Evolutionary conservation across 1,140 invertebrate species (phyloP).

Genomic region (Drosophila teissieri): DNA sequence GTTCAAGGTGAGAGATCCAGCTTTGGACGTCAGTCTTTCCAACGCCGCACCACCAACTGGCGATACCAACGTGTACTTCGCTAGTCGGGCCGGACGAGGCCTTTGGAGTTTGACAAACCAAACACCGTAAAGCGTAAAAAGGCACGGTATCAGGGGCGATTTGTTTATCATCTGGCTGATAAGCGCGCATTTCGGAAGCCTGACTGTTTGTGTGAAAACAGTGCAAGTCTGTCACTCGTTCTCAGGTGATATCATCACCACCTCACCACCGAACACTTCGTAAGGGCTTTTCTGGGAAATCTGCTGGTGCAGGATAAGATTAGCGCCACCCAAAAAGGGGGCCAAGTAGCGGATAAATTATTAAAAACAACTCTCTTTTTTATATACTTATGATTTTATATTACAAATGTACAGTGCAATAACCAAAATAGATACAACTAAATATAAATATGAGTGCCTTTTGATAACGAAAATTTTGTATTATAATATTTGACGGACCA

Average conservation of each 20-base stretch:
- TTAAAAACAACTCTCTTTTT: neutral
- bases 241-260: slow-evolving; percentile 62
- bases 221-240: slow-evolving; percentile 51
- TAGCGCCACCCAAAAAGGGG: neutral
- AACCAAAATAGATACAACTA: neutral
- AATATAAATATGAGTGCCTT: neutral
- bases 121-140: slow-evolving; percentile 36
- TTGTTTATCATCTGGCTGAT: slow-evolving; percentile 47
- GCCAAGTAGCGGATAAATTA: neutral
- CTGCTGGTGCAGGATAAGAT: slow-evolving; percentile 38
- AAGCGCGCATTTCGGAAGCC: slow-evolving; percentile 31
- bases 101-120: slow-evolving; percentile 32
- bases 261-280: slow-evolving; percentile 14
- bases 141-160: slow-evolving; percentile 33
- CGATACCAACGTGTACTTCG: slow-evolving; percentile 14
- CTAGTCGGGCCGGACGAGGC: slow-evolving; percentile 17
- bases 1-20: slow-evolving; percentile 57
- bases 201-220: slow-evolving; percentile 36
- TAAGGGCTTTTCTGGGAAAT: slow-evolving; percentile 38
- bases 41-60: slow-evolving; percentile 29
- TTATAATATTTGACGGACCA: neutral
- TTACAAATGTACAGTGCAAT: neutral
- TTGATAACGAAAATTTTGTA: neutral
- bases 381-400: neutral
- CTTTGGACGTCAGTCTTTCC: slow-evolving; percentile 13